Percentiles rank a stretch among this genome's conserved stretches.
phyloP scores from a whole-genome alignment of 2,888 invertebrate genomes.

The Carterocephalus palaemon region DNA sequence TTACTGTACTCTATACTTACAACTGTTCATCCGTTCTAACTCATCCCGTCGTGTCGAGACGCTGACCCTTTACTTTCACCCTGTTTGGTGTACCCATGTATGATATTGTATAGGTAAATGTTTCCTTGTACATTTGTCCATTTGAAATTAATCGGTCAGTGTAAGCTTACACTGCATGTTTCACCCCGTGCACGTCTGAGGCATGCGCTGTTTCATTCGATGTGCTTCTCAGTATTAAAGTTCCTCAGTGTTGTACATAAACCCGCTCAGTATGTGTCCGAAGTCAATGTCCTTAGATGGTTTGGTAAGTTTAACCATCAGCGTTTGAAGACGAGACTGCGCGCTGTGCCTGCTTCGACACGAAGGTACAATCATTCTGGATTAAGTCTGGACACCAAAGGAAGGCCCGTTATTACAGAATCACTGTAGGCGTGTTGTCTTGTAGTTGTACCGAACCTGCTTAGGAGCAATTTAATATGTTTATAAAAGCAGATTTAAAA shows the following conservation, averaged over 20 bases:
- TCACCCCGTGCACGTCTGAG: constrained; percentile 49
- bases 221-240: constrained; percentile 20
- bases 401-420: not conserved
- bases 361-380: not conserved
- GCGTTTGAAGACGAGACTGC: constrained; percentile 3
- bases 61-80: constrained; percentile 54
- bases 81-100: constrained; percentile 13
- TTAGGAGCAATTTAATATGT: too few relatives aligned
- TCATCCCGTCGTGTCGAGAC: constrained; percentile 43
- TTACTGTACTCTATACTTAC: constrained; percentile 72
- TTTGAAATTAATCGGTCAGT: constrained; percentile 51
- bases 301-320: constrained; percentile 15
- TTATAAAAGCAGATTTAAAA: too few relatives aligned
- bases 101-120: constrained; percentile 19
- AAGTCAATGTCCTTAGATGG: constrained; percentile 7
- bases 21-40: constrained; percentile 44
- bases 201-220: constrained; percentile 53
- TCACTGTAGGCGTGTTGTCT: too few relatives aligned
- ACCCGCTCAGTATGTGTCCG: constrained; percentile 24
- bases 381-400: not conserved
- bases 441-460: too few relatives aligned
- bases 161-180: constrained; percentile 54
- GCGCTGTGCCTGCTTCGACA: not conserved
- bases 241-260: constrained; percentile 15
- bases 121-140: constrained; percentile 24